These are phyloP conservation scores for Rhingia rostrata DNA, from an alignment of 2,888 invertebrate genomes.

Conservation along the genomic window DNA sequence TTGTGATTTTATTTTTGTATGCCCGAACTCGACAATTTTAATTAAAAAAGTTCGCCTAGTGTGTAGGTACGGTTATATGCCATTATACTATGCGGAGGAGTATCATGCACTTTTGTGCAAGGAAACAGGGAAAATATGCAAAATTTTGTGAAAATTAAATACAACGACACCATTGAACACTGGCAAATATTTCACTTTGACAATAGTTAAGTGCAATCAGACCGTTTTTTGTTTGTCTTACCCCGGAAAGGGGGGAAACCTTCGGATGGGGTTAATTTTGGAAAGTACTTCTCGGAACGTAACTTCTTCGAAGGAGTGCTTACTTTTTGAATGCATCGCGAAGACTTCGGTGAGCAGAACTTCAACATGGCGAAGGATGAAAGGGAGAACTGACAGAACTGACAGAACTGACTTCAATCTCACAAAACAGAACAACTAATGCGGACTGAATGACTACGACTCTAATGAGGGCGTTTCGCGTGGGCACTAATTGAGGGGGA, in stretches of 20 bases:
- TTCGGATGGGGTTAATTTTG: conserved; percentile 8
- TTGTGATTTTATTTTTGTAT: no score
- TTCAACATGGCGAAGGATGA: conserved; percentile 77
- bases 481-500: conserved; percentile 18
- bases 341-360: conserved; percentile 79
- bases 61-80: not conserved
- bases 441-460: not conserved
- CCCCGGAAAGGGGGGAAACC: not conserved
- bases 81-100: not conserved
- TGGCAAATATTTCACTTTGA: conserved; percentile 46
- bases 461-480: conserved; percentile 53
- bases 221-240: not conserved
- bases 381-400: not conserved
- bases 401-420: conserved; percentile 22
- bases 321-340: conserved; percentile 76
- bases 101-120: not conserved
- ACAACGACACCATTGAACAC: not conserved
- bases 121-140: no score
- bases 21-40: conserved; percentile 35
- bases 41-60: conserved; percentile 61
- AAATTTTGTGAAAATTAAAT: no score
- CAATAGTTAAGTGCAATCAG: conserved; percentile 43
- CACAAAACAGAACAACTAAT: not conserved
- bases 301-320: not conserved
- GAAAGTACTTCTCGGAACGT: not conserved